phyloP scores from a whole-genome alignment of 2,113 vertebrate species.

The Zosterops hypoxanthus region DNA sequence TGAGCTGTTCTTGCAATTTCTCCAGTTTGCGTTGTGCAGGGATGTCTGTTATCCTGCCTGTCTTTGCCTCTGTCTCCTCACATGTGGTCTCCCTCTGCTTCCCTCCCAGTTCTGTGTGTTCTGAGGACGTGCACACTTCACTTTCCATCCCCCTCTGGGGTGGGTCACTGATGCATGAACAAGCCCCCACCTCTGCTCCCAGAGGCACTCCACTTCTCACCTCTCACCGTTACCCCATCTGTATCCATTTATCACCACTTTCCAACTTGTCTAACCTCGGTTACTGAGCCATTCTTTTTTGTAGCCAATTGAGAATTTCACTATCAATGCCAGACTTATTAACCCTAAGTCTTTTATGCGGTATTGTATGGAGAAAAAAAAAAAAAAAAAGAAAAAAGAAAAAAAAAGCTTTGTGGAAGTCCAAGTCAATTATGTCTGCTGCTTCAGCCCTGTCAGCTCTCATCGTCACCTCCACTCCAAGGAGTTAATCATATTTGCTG shows the following conservation, averaged over 20 bases:
- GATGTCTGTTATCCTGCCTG: neutral
- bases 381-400: neutral
- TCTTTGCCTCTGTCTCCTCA: neutral
- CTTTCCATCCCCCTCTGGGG: neutral
- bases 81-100: neutral
- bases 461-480: slow-evolving; percentile 65
- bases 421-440: slow-evolving; percentile 62
- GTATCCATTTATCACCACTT: slow-evolving; percentile 69
- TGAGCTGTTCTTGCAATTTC: neutral
- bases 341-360: slow-evolving; percentile 34
- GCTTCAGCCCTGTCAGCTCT: slow-evolving; percentile 66
- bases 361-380: neutral
- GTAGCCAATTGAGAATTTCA: slow-evolving; percentile 61
- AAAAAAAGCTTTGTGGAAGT: slow-evolving; percentile 29
- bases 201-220: slow-evolving; percentile 26
- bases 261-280: slow-evolving; percentile 64
- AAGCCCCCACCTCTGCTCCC: slow-evolving; percentile 36
- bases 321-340: slow-evolving; percentile 59
- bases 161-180: slow-evolving; percentile 18
- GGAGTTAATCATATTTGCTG: slow-evolving; percentile 71
- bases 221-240: slow-evolving; percentile 51
- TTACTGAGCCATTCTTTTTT: slow-evolving; percentile 51
- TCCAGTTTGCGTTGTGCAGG: neutral
- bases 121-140: neutral
- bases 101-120: neutral